phyloP scores from a whole-genome alignment of 2,888 invertebrate genomes.

The Ennomos quercinarius region DNA sequence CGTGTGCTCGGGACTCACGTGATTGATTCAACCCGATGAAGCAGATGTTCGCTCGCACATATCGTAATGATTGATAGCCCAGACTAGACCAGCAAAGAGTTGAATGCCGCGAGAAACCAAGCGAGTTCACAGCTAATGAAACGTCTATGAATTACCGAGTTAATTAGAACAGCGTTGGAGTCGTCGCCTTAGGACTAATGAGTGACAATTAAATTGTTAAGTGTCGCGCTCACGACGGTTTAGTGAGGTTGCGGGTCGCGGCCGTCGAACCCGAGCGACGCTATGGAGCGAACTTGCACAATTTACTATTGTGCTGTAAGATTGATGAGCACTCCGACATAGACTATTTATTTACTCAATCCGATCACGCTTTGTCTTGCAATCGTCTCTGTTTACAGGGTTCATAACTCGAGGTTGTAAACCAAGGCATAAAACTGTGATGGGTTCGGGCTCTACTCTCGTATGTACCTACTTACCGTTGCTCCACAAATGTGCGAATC shows the following conservation, averaged over 20 bases:
- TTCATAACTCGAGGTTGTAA: conserved; percentile 68
- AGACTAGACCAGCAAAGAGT: conserved; percentile 46
- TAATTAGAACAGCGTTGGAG: conserved; percentile 70
- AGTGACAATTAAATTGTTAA: conserved; percentile 81
- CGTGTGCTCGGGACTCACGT: conserved; percentile 62
- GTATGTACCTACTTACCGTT: conserved; percentile 18
- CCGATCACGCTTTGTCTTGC: conserved; percentile 80
- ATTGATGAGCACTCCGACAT: conserved; percentile 78
- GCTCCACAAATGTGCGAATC: conserved; percentile 28
- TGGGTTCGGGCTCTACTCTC: conserved; percentile 34
- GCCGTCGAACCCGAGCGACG: conserved; percentile 67
- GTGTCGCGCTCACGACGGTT: conserved; percentile 76
- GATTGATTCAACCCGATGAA: conserved; percentile 73
- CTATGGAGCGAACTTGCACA: conserved; percentile 70
- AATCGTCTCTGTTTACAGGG: conserved; percentile 76
- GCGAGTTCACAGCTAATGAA: conserved; percentile 62
- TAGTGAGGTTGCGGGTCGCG: conserved; percentile 77
- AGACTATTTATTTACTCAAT: conserved; percentile 81
- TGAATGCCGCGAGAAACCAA: conserved; percentile 43
- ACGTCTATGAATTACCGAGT: conserved; percentile 70
- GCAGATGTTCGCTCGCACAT: conserved; percentile 63
- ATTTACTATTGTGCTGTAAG: conserved; percentile 75
- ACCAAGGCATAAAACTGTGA: conserved; percentile 67
- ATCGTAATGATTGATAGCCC: conserved; percentile 67
- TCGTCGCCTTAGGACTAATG: conserved; percentile 76